These are phyloP conservation scores for Nanorana parkeri DNA, from an alignment of 2,113 vertebrate genomes.

Conservation along the genomic window DNA sequence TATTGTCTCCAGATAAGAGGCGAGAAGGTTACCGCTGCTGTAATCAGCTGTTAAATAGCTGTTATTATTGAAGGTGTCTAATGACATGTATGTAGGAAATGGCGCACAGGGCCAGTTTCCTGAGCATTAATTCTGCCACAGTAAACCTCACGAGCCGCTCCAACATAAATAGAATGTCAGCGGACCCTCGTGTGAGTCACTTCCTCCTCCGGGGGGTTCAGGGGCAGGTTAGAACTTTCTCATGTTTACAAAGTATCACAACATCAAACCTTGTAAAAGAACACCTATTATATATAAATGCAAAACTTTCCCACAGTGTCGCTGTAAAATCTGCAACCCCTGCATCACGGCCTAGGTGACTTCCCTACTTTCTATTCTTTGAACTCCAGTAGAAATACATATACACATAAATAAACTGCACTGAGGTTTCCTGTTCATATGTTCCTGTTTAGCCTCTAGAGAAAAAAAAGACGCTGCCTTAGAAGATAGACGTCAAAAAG, in stretches of 20 bases:
- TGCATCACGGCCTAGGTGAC: too few species aligned
- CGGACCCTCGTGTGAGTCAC: slow-evolving; percentile 78
- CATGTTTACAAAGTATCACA: slow-evolving; percentile 68
- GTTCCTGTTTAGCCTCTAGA: too few species aligned
- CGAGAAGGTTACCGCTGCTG: not conserved
- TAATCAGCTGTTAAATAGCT: slow-evolving; percentile 6
- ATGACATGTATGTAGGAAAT: slow-evolving; percentile 75
- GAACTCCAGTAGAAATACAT: too few species aligned
- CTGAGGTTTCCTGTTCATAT: too few species aligned
- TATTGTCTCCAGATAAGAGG: slow-evolving; percentile 10
- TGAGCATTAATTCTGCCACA: slow-evolving; percentile 64
- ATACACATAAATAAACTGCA: too few species aligned
- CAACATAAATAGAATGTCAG: slow-evolving; percentile 81
- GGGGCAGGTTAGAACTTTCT: slow-evolving; percentile 77
- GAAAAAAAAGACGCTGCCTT: too few species aligned
- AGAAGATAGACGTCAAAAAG: too few species aligned
- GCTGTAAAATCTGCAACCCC: too few species aligned
- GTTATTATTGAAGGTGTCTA: slow-evolving; percentile 61
- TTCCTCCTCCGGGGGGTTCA: slow-evolving; percentile 78
- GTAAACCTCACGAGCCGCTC: slow-evolving; percentile 66
- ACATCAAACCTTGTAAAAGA: slow-evolving; percentile 36
- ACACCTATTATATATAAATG: too few species aligned
- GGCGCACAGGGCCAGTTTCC: slow-evolving; percentile 74
- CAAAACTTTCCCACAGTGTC: too few species aligned
- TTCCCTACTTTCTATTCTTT: too few species aligned